These are phyloP conservation scores for Motacilla tschutschensis DNA, from an alignment of 2,113 vertebrate genomes.

Conservation along the genomic window DNA sequence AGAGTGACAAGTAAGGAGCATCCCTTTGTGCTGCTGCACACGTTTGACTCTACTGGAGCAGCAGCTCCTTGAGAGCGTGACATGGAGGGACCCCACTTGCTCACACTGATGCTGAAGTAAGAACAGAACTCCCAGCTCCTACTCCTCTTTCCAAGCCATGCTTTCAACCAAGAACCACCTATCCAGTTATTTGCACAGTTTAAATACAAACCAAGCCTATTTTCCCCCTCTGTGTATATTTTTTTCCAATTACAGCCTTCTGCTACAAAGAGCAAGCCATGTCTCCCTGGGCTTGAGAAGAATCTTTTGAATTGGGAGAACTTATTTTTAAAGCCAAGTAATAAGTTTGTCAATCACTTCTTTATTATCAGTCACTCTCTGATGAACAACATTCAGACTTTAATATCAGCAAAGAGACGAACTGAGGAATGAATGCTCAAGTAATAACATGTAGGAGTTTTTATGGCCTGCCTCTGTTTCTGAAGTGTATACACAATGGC, in stretches of 20 bases:
- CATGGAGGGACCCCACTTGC: rapidly evolving
- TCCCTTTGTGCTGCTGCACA: rapidly evolving
- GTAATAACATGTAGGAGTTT: constrained; percentile 59
- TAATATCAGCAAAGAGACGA: constrained; percentile 65
- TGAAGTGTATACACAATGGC: constrained; percentile 47
- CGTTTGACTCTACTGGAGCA: rapidly evolving
- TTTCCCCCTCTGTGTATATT: not conserved
- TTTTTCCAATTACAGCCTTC: constrained; percentile 28
- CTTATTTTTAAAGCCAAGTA: constrained; percentile 58
- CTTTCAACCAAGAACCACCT: not conserved
- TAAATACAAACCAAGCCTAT: not conserved
- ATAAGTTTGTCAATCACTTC: constrained; percentile 70
- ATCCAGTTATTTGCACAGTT: not conserved
- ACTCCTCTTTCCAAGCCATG: not conserved
- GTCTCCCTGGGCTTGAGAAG: constrained; percentile 12
- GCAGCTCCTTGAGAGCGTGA: rapidly evolving
- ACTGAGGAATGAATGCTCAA: constrained; percentile 48
- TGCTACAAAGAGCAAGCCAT: not conserved
- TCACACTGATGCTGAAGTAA: not conserved
- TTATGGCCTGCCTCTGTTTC: constrained; percentile 55
- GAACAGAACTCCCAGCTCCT: not conserved
- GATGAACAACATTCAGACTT: constrained; percentile 66
- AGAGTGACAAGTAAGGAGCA: not conserved
- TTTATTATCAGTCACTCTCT: constrained; percentile 70
- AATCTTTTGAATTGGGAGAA: constrained; percentile 36